Conservation (phyloP, 1,140 invertebrate species). For the Druon quercuslanigerum region DNA sequence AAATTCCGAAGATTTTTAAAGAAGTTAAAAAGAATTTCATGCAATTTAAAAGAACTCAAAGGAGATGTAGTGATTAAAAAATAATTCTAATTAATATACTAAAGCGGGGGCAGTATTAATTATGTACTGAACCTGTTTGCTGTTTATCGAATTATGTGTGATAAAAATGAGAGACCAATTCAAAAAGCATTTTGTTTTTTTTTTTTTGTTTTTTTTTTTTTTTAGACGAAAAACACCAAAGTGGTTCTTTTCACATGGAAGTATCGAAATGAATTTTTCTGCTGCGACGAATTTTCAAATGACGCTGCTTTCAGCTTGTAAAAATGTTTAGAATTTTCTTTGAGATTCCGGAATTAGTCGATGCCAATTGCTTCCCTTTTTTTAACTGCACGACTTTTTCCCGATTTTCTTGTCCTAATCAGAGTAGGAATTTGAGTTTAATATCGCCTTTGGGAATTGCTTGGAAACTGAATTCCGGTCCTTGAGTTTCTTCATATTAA, state of each 20-base stretch:
- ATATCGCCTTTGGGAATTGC: neutral
- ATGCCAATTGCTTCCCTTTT: neutral
- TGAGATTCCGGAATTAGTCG: neutral
- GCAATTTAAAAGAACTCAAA: too few relatives aligned
- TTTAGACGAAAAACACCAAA: neutral
- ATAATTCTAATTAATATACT: too few relatives aligned
- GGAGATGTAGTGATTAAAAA: too few relatives aligned
- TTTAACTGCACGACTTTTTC: neutral
- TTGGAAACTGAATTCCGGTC: neutral
- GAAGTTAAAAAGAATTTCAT: too few relatives aligned
- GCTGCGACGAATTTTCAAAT: slow-evolving; percentile 20
- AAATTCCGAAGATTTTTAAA: too few relatives aligned
- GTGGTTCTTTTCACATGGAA: neutral
- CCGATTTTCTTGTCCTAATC: neutral
- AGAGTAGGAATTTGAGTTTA: neutral
- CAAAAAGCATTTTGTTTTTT: too few relatives aligned
- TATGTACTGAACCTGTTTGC: too few relatives aligned
- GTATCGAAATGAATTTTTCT: neutral
- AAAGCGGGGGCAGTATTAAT: too few relatives aligned
- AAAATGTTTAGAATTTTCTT: neutral
- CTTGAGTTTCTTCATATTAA: neutral
- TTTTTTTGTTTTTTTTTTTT: neutral
- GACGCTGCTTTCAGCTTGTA: neutral
- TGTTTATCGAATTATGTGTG: too few relatives aligned
- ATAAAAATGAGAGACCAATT: too few relatives aligned